phyloP scores from a whole-genome alignment of 2,888 invertebrate genomes.

The Empis livida region DNA sequence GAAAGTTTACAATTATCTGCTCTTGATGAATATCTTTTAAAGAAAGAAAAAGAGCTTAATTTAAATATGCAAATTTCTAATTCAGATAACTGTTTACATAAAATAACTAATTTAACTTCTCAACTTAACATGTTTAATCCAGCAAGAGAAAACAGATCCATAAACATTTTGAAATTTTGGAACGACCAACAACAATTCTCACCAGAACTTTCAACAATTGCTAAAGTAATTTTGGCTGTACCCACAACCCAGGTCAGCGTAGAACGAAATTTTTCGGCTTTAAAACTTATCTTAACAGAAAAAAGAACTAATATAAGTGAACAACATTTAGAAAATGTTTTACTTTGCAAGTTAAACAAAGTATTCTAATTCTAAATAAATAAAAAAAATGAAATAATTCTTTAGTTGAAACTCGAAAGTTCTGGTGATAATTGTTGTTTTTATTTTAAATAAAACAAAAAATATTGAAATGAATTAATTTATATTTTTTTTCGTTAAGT shows the following conservation, averaged over 20 bases:
- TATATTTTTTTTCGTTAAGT: too few species aligned
- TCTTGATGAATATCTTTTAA: neutral
- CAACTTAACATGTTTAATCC: neutral
- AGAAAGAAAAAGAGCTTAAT: neutral
- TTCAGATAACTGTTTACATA: neutral
- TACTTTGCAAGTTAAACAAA: neutral
- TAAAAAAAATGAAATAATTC: neutral
- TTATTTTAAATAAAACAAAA: neutral
- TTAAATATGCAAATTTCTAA: neutral
- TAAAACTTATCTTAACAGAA: neutral
- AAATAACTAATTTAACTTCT: neutral
- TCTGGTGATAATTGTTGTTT: neutral
- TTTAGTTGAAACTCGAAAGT: too few species aligned
- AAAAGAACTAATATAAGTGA: neutral
- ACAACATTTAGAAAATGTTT: neutral
- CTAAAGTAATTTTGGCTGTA: slow-evolving; percentile 1
- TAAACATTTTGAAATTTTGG: slow-evolving; percentile 1
- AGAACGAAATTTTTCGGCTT: neutral
- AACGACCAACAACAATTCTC: neutral
- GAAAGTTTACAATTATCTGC: neutral
- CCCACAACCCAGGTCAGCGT: neutral
- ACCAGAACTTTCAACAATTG: neutral
- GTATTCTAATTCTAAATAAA: neutral
- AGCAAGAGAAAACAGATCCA: neutral
- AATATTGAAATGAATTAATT: neutral